These are phyloP conservation scores for Diplolepis rosae DNA, from an alignment of 2,888 invertebrate genomes.

Conservation along the genomic window DNA sequence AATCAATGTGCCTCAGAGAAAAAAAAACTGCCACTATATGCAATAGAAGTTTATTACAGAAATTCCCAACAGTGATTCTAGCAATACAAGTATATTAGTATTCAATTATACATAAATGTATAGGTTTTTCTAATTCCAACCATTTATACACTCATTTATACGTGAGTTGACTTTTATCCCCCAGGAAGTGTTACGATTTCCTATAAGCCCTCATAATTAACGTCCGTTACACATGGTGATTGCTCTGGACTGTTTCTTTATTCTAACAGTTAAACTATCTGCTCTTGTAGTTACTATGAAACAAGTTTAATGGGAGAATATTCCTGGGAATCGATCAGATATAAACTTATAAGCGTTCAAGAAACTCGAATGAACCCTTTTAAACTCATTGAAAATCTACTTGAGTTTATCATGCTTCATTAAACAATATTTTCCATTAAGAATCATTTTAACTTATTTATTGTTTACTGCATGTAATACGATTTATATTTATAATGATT, in stretches of 20 bases:
- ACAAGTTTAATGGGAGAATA: not conserved
- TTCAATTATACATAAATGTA: too few species aligned
- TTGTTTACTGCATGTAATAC: too few species aligned
- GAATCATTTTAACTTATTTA: not conserved
- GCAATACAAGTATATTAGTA: too few species aligned
- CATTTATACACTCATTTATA: too few species aligned
- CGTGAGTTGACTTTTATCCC: not conserved
- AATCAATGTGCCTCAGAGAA: too few species aligned
- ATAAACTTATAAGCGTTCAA: conserved; percentile 11
- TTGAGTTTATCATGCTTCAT: conserved; percentile 6
- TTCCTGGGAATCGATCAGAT: not conserved
- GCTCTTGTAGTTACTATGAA: not conserved
- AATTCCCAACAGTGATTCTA: too few species aligned
- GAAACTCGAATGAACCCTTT: not conserved
- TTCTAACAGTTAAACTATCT: conserved; percentile 10
- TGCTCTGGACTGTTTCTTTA: conserved; percentile 13
- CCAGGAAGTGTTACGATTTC: not conserved
- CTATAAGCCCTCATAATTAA: conserved; percentile 1
- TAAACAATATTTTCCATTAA: not conserved
- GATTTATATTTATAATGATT: too few species aligned
- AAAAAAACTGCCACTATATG: too few species aligned
- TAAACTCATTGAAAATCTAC: not conserved
- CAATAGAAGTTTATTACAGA: too few species aligned
- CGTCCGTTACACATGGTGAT: conserved; percentile 6
- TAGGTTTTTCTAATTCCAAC: too few species aligned